These are phyloP conservation scores for Epizoanthus ramosus DNA, from an alignment of 92 coral and sea anemone genomes.

Conservation along the genomic window DNA sequence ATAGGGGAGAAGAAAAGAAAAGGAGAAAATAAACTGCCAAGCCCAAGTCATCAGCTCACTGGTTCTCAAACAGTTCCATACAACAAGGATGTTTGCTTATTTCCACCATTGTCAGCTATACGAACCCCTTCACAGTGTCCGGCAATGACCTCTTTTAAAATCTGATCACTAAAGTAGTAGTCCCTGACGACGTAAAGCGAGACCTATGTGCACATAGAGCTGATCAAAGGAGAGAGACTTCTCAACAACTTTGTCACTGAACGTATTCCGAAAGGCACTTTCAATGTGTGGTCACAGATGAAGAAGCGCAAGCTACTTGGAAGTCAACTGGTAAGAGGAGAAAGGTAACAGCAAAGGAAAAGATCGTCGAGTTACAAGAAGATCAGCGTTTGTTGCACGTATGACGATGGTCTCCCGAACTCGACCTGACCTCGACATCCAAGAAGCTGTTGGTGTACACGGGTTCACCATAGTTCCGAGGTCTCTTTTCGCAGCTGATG, in stretches of 20 bases:
- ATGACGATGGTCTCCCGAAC: conserved; percentile 49
- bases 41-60: conserved; percentile 25
- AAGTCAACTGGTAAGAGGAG: conserved; percentile 57
- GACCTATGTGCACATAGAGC: conserved; percentile 52
- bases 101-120: conserved; percentile 41
- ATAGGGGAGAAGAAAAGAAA: conserved; percentile 1
- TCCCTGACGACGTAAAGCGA: conserved; percentile 47
- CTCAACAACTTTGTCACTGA: conserved; percentile 33
- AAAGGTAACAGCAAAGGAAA: conserved; percentile 52
- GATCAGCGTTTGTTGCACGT: conserved; percentile 54
- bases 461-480: conserved; percentile 54
- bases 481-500: conserved; percentile 64
- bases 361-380: conserved; percentile 56
- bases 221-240: conserved; percentile 33
- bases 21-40: conserved; percentile 9
- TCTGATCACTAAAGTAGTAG: conserved; percentile 46
- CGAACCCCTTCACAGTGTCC: conserved; percentile 53
- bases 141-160: conserved; percentile 58
- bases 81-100: conserved; percentile 41
- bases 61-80: conserved; percentile 46
- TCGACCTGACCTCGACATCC: conserved; percentile 58
- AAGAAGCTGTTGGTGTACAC: conserved; percentile 55
- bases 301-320: conserved; percentile 53
- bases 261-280: conserved; percentile 19
- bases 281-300: conserved; percentile 37